Conservation (phyloP, 2,113 vertebrate genomes). For the Chaetura pelagica region DNA sequence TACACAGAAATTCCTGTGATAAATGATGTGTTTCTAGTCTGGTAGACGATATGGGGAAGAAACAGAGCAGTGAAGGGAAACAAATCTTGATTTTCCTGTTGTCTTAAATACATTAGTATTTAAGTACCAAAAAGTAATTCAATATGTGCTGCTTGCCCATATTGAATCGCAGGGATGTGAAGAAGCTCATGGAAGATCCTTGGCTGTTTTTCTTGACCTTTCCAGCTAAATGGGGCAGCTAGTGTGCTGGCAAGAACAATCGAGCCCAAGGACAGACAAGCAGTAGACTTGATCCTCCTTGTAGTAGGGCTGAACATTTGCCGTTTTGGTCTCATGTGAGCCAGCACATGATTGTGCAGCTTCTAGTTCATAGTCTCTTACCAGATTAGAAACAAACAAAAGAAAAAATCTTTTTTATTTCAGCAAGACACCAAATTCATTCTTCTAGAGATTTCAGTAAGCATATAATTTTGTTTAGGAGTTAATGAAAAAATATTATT, state of each 20-base stretch:
- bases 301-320: not conserved
- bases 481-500: not conserved
- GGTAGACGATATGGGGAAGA: not conserved
- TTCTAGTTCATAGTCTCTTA: not conserved
- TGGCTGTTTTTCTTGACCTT: not conserved
- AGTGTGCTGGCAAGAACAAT: not conserved
- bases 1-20: not conserved
- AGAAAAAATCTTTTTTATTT: no score
- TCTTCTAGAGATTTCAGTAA: not conserved
- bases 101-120: not conserved
- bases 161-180: not conserved
- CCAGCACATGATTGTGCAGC: accelerated
- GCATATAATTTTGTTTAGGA: not conserved
- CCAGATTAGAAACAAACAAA: not conserved
- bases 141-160: not conserved
- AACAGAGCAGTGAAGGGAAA: not conserved
- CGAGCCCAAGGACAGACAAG: accelerated
- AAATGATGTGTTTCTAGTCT: not conserved
- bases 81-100: not conserved
- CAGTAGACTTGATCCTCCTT: not conserved
- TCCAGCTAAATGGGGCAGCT: not conserved
- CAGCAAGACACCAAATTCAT: not conserved
- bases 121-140: not conserved
- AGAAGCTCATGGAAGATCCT: not conserved
- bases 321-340: not conserved